Conservation (phyloP, 2,888 invertebrate species). For the Metalampra italica region DNA sequence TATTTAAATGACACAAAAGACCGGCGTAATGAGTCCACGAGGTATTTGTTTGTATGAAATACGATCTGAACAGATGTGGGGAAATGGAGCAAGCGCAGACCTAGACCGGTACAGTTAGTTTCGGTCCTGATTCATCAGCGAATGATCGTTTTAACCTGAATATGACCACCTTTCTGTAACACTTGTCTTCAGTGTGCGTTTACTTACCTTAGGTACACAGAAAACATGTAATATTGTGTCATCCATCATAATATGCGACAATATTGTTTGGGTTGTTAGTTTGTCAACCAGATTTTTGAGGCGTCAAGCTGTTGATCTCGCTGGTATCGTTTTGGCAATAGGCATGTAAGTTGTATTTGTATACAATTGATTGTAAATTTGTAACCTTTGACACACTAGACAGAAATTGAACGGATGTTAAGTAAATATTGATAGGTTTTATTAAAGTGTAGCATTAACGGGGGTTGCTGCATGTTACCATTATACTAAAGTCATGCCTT, state of each 20-base stretch:
- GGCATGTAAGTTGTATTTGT: no score
- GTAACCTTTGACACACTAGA: no score
- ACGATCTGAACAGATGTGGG: slow-evolving; percentile 62
- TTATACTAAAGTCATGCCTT: slow-evolving; percentile 8
- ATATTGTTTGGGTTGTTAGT: background rate
- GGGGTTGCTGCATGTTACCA: no score
- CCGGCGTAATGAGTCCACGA: slow-evolving; percentile 48
- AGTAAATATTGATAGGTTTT: no score
- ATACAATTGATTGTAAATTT: no score
- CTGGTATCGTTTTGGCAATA: no score
- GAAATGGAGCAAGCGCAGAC: slow-evolving; percentile 59
- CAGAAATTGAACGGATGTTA: no score
- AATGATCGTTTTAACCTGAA: slow-evolving; percentile 56
- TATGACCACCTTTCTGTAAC: slow-evolving; percentile 35
- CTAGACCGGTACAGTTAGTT: slow-evolving; percentile 57
- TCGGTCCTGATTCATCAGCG: slow-evolving; percentile 54
- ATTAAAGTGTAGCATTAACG: no score
- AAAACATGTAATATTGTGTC: background rate
- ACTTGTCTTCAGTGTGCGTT: slow-evolving; percentile 31
- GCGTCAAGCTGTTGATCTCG: no score
- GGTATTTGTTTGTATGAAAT: slow-evolving; percentile 47
- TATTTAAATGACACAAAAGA: slow-evolving; percentile 34
- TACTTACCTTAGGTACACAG: background rate
- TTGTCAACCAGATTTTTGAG: no score
- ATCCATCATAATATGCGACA: background rate